Percentiles rank a stretch among this genome's conserved stretches.
These are phyloP conservation scores for Calyptommatus sinebrachiatus DNA, from an alignment of 2,113 vertebrate genomes.

Conservation along the genomic window DNA sequence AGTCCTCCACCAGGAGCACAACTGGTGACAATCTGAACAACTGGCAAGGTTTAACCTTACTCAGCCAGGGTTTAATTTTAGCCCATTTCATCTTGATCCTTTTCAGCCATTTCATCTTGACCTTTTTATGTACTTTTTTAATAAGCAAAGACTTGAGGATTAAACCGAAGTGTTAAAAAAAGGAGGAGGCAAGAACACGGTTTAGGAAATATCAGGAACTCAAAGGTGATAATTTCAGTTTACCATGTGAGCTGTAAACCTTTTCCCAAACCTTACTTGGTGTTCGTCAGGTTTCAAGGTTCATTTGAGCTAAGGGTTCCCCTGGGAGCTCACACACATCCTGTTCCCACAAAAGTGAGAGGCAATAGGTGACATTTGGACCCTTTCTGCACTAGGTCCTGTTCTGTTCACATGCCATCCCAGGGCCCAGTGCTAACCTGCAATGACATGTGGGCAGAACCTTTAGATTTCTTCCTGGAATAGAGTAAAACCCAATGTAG, in stretches of 20 bases:
- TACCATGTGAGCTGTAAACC: background rate
- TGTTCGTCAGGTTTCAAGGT: background rate
- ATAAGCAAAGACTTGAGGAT: background rate
- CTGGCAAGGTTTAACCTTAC: background rate
- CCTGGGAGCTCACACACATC: background rate
- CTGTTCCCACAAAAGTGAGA: background rate
- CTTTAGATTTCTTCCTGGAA: no score
- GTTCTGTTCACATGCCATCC: no score
- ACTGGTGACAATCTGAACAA: no score
- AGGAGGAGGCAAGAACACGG: background rate
- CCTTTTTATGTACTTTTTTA: background rate
- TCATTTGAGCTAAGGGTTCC: background rate
- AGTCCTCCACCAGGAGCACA: background rate
- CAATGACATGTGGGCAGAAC: no score
- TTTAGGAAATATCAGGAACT: background rate
- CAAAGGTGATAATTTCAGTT: background rate
- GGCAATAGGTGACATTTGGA: background rate
- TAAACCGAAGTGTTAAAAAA: background rate
- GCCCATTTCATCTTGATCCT: background rate
- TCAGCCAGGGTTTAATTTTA: background rate
- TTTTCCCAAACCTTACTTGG: background rate
- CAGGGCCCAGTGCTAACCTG: no score
- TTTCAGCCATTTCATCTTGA: background rate
- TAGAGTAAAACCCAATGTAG: no score
- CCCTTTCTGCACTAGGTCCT: no score